phyloP scores from a whole-genome alignment of 2,113 vertebrate genomes.

The Pangasianodon gigas region DNA sequence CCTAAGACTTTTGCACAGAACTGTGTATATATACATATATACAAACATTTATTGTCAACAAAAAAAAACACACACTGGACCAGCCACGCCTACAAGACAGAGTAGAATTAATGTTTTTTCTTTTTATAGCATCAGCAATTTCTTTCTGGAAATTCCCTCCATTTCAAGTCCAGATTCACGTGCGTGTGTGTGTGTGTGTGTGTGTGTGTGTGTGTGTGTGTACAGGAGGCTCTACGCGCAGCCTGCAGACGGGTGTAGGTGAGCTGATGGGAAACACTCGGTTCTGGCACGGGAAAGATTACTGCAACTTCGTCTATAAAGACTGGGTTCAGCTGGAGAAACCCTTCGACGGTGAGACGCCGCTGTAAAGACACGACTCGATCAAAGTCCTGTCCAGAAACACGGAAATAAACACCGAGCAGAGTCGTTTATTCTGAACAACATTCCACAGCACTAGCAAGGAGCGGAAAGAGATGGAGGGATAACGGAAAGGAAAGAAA shows the following conservation, averaged over 20 bases:
- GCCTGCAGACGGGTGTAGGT: conserved; percentile 86
- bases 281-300: conserved; percentile 98
- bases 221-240: conserved; percentile 82
- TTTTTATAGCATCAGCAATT: background rate
- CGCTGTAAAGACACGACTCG: no score
- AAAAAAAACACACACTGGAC: no score
- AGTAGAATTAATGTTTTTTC: background rate
- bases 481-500: background rate
- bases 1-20: no score
- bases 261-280: conserved; percentile 90
- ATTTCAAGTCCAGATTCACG: background rate
- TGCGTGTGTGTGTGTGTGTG: conserved; percentile 26
- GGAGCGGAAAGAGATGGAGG: conserved; percentile 41
- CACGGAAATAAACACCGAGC: no score
- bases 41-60: no score
- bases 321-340: conserved; percentile 98
- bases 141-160: background rate
- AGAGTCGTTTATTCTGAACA: no score
- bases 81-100: background rate
- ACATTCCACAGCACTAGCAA: background rate
- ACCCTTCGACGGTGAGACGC: conserved; percentile 86
- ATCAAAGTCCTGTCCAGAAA: no score
- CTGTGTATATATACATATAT: no score
- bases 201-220: conserved; percentile 36
- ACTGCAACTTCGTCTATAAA: conserved; percentile 97